Evolutionary conservation across 2,888 invertebrate species (phyloP), one percentile per base, ranked within the genome.

Genomic region (Tetanocera ferruginea): DNA sequence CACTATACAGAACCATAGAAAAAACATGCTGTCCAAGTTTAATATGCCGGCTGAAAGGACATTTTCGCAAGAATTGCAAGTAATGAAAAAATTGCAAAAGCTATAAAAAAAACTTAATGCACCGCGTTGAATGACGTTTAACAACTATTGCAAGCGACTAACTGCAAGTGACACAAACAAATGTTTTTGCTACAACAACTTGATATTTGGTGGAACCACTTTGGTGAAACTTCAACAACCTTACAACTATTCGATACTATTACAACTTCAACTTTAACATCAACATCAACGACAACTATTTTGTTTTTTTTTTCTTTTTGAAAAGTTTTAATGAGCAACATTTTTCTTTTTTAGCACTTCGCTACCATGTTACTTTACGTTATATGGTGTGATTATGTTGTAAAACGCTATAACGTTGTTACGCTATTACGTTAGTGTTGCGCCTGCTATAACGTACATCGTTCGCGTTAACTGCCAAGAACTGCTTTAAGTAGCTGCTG

Each of bases 251-350:
- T 52, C 19, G 52, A 52, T 28, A 6, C 28, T 17, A 62, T 28
- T 28, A 8, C 64, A 64, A 64, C 28, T 14, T 31, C 31, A 64
- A 64, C 28, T 28, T 62, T 31, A 31, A 64, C 28, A 23, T 14
- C 57, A 19, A n/a, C 57, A 14, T n/a, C 19, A 19, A 60, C 57
- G n/a, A n/a, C n/a, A 52, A 3, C n/a, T 3, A 8, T 19, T 25
- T 17, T 31, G 11, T 31, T 28, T 17, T 0, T 62, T 14, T 49
- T 6, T 49, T 49, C 8, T 14, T 17, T 8, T 52, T 52, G 17
- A 6, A 49, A 64, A 69, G 28, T 71, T 72, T 71, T 76, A 76
- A 76, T 76, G 76, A 76, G 76, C 55, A 37, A 71, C 51, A 72
- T 71, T 76, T 76, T 76, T 72, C 71, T 76, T 76, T 72, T 66